A percentile compares a stretch with the other conserved stretches of the same genome.
phyloP scores from a whole-genome alignment of 2,888 invertebrate genomes.

The Parnassius smintheus region DNA sequence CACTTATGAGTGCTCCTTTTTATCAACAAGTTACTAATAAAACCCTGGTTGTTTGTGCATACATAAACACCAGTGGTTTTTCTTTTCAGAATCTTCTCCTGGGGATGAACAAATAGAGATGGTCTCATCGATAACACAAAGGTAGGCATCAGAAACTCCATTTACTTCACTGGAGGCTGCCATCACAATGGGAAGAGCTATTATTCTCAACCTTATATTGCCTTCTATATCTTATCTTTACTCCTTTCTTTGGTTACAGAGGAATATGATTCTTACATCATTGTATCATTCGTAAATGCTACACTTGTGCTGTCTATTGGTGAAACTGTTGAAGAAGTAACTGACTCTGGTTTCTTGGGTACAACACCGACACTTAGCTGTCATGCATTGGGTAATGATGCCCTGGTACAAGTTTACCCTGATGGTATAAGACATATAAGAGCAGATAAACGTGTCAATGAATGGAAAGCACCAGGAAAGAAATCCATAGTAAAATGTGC shows the following conservation, averaged over 20 bases:
- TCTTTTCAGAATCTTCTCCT: conserved; percentile 86
- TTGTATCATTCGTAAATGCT: conserved; percentile 98
- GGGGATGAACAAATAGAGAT: conserved; percentile 70
- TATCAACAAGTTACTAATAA: conserved; percentile 79
- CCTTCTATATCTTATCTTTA: conserved; percentile 22
- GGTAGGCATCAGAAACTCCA: conserved; percentile 66
- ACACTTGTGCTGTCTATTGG: conserved; percentile 99
- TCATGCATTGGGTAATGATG: conserved; percentile 98
- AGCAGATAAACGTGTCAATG: conserved; percentile 98
- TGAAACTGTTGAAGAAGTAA: conserved; percentile 99
- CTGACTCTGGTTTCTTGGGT: conserved; percentile 99
- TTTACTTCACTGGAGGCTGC: conserved; percentile 55
- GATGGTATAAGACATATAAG: conserved; percentile 99
- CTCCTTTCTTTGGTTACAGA: conserved; percentile 87
- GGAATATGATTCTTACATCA: conserved; percentile 99
- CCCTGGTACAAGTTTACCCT: conserved; percentile 98
- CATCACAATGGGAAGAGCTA: conserved; percentile 44
- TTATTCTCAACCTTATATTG: conserved; percentile 17
- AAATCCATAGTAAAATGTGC: conserved; percentile 98
- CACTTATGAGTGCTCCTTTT: conserved; percentile 76
- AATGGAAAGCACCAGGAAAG: conserved; percentile 99
- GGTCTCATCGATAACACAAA: conserved; percentile 59
- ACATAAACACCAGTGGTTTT: conserved; percentile 96
- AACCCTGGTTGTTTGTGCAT: conserved; percentile 83
- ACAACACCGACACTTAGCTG: conserved; percentile 99